Percentiles rank a stretch among this genome's conserved stretches.
Conservation (phyloP, 2,888 invertebrate species). For the Prosopocoilus inquinatus region DNA sequence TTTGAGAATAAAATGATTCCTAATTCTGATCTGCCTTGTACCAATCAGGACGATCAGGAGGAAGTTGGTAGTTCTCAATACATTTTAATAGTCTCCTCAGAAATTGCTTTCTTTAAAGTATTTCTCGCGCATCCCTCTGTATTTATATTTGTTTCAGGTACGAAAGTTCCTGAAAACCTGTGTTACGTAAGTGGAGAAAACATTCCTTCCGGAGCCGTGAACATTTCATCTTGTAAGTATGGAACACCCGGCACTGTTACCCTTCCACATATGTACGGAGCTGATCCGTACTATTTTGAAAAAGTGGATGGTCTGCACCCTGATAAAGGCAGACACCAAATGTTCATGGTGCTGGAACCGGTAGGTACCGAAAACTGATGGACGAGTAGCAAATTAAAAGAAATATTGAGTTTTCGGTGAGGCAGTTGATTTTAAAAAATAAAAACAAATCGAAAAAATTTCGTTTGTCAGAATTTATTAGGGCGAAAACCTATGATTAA, state of each 20-base stretch:
- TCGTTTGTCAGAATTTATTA: too few relatives aligned
- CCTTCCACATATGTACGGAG: conserved; percentile 80
- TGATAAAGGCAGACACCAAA: conserved; percentile 66
- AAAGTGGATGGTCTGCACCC: conserved; percentile 70
- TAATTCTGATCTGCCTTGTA: too few relatives aligned
- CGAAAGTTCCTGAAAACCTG: conserved; percentile 58
- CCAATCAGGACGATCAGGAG: too few relatives aligned
- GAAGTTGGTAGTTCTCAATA: too few relatives aligned
- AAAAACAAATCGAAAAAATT: too few relatives aligned
- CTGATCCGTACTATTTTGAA: conserved; percentile 64
- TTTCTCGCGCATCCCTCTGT: too few relatives aligned
- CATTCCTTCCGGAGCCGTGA: conserved; percentile 69
- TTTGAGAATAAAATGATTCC: too few relatives aligned
- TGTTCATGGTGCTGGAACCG: conserved; percentile 75
- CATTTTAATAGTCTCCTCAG: too few relatives aligned
- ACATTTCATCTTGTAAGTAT: conserved; percentile 74
- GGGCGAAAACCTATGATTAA: too few relatives aligned
- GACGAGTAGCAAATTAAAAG: neutral
- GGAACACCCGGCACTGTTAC: conserved; percentile 83
- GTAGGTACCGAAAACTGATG: conserved; percentile 49
- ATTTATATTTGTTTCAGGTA: conserved; percentile 50
- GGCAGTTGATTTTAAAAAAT: too few relatives aligned
- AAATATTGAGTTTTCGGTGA: too few relatives aligned
- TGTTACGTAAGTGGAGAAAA: conserved; percentile 71
- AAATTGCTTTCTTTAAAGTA: neutral